Conservation (phyloP, 2,113 vertebrate genomes). For the Acanthochromis polyacanthus region DNA sequence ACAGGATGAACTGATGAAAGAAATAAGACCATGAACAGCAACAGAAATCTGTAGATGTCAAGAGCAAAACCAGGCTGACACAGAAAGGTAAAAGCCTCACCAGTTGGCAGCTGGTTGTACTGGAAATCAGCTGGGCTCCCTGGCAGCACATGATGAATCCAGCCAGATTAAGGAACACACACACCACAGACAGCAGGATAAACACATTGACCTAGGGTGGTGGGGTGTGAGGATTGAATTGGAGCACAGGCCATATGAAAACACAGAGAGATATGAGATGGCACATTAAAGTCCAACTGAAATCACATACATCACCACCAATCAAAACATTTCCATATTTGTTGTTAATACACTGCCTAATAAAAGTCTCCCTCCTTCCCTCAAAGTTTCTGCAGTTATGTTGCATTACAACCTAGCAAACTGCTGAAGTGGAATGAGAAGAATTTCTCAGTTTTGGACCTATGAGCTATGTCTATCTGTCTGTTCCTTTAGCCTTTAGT, state of each 20-base stretch:
- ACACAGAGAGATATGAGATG: neutral
- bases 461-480: too few species aligned
- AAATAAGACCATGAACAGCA: neutral
- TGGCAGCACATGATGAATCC: conserved; percentile 90
- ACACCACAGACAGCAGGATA: conserved; percentile 88
- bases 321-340: too few species aligned
- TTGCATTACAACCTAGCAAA: too few species aligned
- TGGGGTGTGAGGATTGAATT: conserved; percentile 11
- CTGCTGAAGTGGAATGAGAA: too few species aligned
- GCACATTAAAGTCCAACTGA: neutral
- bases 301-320: too few species aligned
- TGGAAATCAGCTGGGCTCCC: conserved; percentile 89
- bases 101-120: conserved; percentile 87
- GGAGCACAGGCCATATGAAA: neutral
- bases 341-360: too few species aligned
- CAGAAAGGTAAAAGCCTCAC: conserved; percentile 71
- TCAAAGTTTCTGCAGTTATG: too few species aligned
- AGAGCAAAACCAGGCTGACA: neutral
- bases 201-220: conserved; percentile 89
- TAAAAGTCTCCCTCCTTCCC: too few species aligned
- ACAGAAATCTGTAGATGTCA: neutral
- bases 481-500: too few species aligned
- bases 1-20: neutral
- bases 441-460: too few species aligned
- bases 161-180: conserved; percentile 88